Base-by-base conservation (phyloP, 2,113 vertebrate species). In the Barnardius zonarius region DNA sequence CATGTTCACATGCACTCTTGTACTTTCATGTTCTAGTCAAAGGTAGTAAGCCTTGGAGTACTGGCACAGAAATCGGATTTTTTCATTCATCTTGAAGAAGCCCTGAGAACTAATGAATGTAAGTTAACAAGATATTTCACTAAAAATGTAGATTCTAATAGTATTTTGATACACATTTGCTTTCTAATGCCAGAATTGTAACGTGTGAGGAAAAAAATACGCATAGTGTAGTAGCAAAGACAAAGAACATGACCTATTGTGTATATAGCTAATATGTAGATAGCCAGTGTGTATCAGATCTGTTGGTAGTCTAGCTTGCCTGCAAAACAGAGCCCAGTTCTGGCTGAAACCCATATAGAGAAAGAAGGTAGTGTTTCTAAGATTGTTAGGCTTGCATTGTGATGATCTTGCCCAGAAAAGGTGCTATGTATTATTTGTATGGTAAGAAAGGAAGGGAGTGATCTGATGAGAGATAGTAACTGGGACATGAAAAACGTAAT, bases 11-110 rank as follows among this genome's bases (percentile, higher is more conserved):
- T 70, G 15, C 13, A 39, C 13, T 37, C 48, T 83, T 91, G 2
- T 61, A 25, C 85, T 91, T 95, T 93, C 96, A n/a, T 94, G 51
- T 80, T 97, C 70, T 96, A 99, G 99, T 99, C 99, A 4, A 99
- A 99, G 97, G 91, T 99, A 41, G 95, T 99, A 92, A 97, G 97
- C 46, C 97, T 98, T 94, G 98, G 98, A 66, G 84, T 97, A 35
- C 92, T 99, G 96, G 97, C 97, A 67, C 99, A 99, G 96, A 99
- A 98, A 95, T 99, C 99, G 55, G 95, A 98, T 81, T 99, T 99
- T 97, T 98, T 83, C 73, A 14, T 97, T 68, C 97, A 96, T 77
- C 98, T 99, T 96, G 98, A 99, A 91, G 97, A 98, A 69, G 98
- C 98, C 23, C 69, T 98, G 54, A 69, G 78, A 82, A 97, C 87